Evolutionary conservation across 2,797 vertebrate species (phyloP).

Genomic region (Cephalopachus bancanus): DNA sequence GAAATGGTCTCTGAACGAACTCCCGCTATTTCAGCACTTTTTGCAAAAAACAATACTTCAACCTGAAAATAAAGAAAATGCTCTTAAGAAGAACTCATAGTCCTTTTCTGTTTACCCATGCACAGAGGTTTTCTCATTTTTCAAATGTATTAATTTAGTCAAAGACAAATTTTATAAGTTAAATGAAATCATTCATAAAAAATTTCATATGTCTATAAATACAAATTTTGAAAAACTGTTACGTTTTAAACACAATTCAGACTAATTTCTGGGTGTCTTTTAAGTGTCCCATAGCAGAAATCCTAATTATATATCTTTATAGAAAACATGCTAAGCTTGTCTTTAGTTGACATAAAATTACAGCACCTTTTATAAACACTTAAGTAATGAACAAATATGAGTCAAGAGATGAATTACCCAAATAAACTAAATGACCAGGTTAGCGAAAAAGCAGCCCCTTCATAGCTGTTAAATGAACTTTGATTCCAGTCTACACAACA

Average conservation of each 20-base stretch:
- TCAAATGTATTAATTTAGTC: not conserved
- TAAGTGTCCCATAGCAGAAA: not conserved
- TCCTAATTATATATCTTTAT: not conserved
- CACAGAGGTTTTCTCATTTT: not conserved
- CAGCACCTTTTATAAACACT: not conserved
- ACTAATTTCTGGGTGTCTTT: not conserved
- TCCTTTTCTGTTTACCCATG: accelerated
- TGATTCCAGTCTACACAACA: not conserved
- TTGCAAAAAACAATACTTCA: constrained; percentile 94
- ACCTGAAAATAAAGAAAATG: constrained; percentile 88
- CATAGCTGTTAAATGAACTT: not conserved
- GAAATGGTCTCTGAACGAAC: constrained; percentile 90
- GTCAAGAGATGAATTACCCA: not conserved
- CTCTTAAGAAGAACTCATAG: not conserved
- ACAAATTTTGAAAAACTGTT: not conserved
- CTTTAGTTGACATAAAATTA: not conserved
- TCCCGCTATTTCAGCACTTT: constrained; percentile 94
- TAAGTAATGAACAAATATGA: not conserved
- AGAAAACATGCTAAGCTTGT: not conserved
- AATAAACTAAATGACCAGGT: not conserved
- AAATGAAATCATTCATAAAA: not conserved
- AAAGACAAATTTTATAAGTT: not conserved
- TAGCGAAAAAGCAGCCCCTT: not conserved
- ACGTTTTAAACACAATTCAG: not conserved
- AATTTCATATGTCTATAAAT: not conserved